Base-by-base conservation (phyloP, 2,113 vertebrate genomes). In the Aramus guarauna region DNA sequence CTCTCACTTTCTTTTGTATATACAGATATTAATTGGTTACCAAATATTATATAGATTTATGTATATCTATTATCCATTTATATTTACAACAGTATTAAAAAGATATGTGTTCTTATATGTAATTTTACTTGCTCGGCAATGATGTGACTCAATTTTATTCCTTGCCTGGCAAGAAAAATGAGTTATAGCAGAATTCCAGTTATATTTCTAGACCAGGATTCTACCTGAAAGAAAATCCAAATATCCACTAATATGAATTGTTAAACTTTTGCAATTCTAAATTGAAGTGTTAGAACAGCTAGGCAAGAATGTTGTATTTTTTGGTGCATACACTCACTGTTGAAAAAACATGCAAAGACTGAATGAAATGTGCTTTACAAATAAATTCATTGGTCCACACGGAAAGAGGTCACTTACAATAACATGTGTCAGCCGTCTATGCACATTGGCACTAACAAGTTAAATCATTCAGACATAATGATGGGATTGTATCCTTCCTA, bases 381-480 rank as follows among this genome's bases (percentile, higher is more conserved):
- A 73, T 76, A 83, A 67, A 78, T 75, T 59, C 27, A 56, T 81
- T 81, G 18, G 7, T 90, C n/a, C 3, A 1, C 39, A 45, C n/a
- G 52, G 64, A 63, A 92, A 43, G 27, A 81, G 60, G 30, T 74
- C 72, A 62, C 63, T 78, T 91, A 62, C 6, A 76, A 45, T 82
- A 96, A 76, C 24, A 72, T 30, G 41, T 91, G 10, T 50, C 63
- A 95, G 27, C 59, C 92, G 43, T 36, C 63, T 83, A 41, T 53
- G 67, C 67, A 73, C 36, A 62, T 19, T 68, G 45, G 22, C 63
- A 79, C 50, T 73, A 90, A 59, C 22, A 94, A 83, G 34, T 94
- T 69, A 85, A 94, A 85, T 66, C 55, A 39, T 78, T 94, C 68
- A 80, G 63, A 74, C 21, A 92, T 63, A 96, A 93, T 68, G 68